Evolutionary conservation across 2,797 vertebrate genomes (phyloP), one percentile per base, ranked within the genome.

Genomic region (Ispidina lecontei): DNA sequence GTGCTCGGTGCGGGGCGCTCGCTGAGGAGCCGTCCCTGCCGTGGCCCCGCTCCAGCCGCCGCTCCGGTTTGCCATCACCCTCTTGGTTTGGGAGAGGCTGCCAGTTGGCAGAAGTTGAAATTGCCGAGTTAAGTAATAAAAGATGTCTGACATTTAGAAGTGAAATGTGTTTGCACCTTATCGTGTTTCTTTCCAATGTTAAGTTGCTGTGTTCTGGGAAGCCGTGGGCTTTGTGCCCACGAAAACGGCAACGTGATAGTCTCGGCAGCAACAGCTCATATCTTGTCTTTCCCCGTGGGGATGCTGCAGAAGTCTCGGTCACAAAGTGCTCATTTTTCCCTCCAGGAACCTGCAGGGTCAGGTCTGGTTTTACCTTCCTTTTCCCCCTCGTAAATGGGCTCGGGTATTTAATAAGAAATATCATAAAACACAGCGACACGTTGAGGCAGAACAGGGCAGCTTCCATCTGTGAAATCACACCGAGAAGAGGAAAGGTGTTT

Each of bases 151-250:
- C 94, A 46, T 94, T 93, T 54, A 89, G 91, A 91, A 95, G 78
- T 79, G 91, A 90, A 86, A 92, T 29, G 76, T 91, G 90, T 96
- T 96, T 95, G 93, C 95, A 94, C 93, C 91, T 94, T n/a, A 95
- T 96, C 80, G 0, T 44, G 80, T 96, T 96, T 96, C 94, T 88
- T 54, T 77, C 90, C 83, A 88, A 31, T 1, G 87, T 14, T 52
- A 51, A 84, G 81, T 90, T 22, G 68, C 89, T 65, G 82, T 82
- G 87, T 93, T 92, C 95, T 67, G 91, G 90, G 84, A 90, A 92
- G 82, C 79, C 1, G 11, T 25, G 74, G 94, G 94, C 89, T 62
- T 2, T 16, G 60, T 79, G 94, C 94, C 93, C 20, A 0, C n/a
- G 82, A 21, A 81, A 93, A 88, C 11, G 72, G 91, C 81, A 93